phyloP scores from a whole-genome alignment of 2,888 invertebrate species.

The Brachypalpus laphriformis region DNA sequence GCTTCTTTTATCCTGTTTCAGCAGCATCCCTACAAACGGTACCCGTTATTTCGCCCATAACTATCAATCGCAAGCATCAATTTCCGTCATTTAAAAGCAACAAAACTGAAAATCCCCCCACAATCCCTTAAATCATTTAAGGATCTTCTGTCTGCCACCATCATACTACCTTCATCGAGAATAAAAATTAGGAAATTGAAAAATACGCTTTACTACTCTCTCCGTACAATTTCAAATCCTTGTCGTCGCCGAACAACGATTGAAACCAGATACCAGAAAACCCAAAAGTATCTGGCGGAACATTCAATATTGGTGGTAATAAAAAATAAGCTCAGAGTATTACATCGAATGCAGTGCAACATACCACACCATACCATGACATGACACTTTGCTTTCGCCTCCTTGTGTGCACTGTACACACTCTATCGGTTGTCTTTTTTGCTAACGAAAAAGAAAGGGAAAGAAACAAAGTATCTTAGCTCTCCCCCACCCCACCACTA shows the following conservation, averaged over 20 bases:
- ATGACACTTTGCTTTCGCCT: slow-evolving; percentile 19
- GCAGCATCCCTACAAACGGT: background rate
- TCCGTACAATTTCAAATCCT: slow-evolving; percentile 45
- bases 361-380: slow-evolving; percentile 43
- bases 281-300: slow-evolving; percentile 75
- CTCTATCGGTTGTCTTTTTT: background rate
- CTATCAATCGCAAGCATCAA: slow-evolving; percentile 39
- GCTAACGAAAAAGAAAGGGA: background rate
- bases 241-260: slow-evolving; percentile 36
- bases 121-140: slow-evolving; percentile 50
- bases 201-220: slow-evolving; percentile 52
- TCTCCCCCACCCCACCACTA: slow-evolving; percentile 9
- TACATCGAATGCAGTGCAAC: slow-evolving; percentile 76
- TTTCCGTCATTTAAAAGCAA: slow-evolving; percentile 41
- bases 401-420: background rate
- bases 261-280: slow-evolving; percentile 39
- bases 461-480: slow-evolving; percentile 54
- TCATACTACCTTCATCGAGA: slow-evolving; percentile 2
- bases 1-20: too few species aligned
- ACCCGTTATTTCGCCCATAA: slow-evolving; percentile 1
- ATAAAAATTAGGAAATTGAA: slow-evolving; percentile 71
- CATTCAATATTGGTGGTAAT: slow-evolving; percentile 81
- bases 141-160: slow-evolving; percentile 58
- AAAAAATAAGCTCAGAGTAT: slow-evolving; percentile 82
- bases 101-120: slow-evolving; percentile 36